phyloP scores from a whole-genome alignment of 2,113 vertebrate species.

The Hyperopisus bebe region DNA sequence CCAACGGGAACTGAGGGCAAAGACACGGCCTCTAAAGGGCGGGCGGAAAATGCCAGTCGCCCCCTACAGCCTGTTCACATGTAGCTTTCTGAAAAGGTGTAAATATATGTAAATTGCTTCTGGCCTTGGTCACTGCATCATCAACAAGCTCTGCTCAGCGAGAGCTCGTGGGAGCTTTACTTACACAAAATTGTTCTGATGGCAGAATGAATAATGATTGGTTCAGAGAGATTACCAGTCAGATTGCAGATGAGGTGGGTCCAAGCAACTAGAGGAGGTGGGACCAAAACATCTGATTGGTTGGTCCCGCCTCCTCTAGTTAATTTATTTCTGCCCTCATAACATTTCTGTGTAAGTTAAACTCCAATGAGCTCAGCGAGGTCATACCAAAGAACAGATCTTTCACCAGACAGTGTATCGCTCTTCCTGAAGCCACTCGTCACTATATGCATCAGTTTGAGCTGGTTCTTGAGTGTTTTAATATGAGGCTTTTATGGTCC shows the following conservation, averaged over 20 bases:
- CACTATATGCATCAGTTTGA: not conserved
- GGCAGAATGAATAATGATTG: too few species aligned
- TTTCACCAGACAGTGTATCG: constrained; percentile 46
- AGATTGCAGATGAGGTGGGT: too few species aligned
- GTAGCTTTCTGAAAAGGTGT: constrained; percentile 53
- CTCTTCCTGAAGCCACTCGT: not conserved
- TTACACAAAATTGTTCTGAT: too few species aligned
- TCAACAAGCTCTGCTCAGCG: not conserved
- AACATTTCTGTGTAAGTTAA: too few species aligned
- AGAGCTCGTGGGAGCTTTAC: not conserved
- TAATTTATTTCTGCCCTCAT: too few species aligned
- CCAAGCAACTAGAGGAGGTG: too few species aligned
- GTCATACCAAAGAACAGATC: constrained; percentile 60
- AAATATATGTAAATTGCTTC: constrained; percentile 54
- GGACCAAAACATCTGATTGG: too few species aligned
- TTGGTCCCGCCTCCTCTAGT: too few species aligned
- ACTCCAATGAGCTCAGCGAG: not conserved
- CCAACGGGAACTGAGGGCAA: constrained; percentile 46
- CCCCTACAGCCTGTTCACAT: constrained; percentile 37
- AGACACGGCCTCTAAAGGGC: not conserved
- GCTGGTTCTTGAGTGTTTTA: not conserved
- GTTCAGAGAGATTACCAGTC: too few species aligned
- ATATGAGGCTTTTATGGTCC: not conserved
- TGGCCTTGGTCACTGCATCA: not conserved
- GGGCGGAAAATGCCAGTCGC: not conserved